phyloP scores from a whole-genome alignment of 1,140 invertebrate genomes.

The Tenebrio molitor region DNA sequence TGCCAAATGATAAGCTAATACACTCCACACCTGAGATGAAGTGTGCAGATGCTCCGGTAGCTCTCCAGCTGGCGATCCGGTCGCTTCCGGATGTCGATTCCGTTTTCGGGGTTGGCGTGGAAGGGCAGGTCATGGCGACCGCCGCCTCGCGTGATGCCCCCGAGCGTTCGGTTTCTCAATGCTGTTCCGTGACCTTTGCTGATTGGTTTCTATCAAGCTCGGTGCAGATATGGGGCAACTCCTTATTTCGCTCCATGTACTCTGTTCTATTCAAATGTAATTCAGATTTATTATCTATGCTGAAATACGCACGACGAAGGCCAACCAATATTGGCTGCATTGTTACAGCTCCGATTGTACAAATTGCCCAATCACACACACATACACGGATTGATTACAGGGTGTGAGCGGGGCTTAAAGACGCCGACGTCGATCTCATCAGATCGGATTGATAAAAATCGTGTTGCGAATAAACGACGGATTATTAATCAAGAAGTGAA shows the following conservation, averaged over 20 bases:
- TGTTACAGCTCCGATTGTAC: constrained; percentile 5
- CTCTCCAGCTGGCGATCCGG: no score
- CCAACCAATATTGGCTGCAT: constrained; percentile 15
- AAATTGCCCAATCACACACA: constrained; percentile 31
- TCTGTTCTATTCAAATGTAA: constrained; percentile 38
- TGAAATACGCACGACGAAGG: constrained; percentile 39
- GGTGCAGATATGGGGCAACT: constrained; percentile 34
- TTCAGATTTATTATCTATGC: constrained; percentile 38
- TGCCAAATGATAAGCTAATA: no score
- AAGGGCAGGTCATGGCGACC: constrained; percentile 16
- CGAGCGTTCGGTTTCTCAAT: constrained; percentile 23
- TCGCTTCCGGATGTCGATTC: not conserved
- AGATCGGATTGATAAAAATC: constrained; percentile 1
- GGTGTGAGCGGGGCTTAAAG: not conserved
- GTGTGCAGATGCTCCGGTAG: no score
- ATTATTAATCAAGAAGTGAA: constrained; percentile 4
- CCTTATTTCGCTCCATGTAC: constrained; percentile 37
- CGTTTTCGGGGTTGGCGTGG: not conserved
- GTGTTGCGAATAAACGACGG: not conserved
- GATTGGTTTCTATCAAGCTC: constrained; percentile 33
- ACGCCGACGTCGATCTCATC: not conserved
- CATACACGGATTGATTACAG: constrained; percentile 8
- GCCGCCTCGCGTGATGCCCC: constrained; percentile 14
- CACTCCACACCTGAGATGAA: no score
- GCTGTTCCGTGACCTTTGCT: constrained; percentile 38